A percentile compares a stretch with the other conserved stretches of the same genome.
phyloP scores from a whole-genome alignment of 1,140 invertebrate genomes.

The Meloidogyne chitwoodi region DNA sequence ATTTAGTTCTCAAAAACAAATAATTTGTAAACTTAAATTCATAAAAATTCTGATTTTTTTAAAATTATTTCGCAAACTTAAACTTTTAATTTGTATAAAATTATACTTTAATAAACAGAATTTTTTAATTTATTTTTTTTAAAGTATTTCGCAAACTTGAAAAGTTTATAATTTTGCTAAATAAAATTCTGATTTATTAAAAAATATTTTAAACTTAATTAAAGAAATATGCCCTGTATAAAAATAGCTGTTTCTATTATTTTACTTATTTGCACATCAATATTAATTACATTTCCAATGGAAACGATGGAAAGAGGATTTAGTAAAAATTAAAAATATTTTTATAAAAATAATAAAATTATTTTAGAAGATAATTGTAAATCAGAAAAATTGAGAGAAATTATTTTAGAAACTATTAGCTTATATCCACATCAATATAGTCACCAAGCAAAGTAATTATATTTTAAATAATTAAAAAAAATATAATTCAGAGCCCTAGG shows the following conservation, averaged over 20 bases:
- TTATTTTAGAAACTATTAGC: slow-evolving; percentile 57
- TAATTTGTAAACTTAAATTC: no score
- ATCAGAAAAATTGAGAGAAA: slow-evolving; percentile 56
- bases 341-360: neutral
- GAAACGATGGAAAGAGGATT: slow-evolving; percentile 18
- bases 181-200: no score
- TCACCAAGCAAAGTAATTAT: slow-evolving; percentile 56
- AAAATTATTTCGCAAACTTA: no score
- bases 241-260: neutral
- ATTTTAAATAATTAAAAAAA: neutral
- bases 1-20: no score
- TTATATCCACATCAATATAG: slow-evolving; percentile 59
- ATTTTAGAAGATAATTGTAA: slow-evolving; percentile 59
- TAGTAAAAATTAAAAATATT: neutral
- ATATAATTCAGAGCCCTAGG: neutral
- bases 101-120: no score
- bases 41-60: no score
- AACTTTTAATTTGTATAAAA: no score
- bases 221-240: neutral
- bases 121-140: no score
- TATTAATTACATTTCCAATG: slow-evolving; percentile 2
- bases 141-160: no score
- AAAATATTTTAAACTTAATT: no score
- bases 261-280: neutral
- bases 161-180: no score